Evolutionary conservation across 2,113 vertebrate species (phyloP), one percentile per base, ranked within the genome.

Genomic region (Lophius piscatorius): DNA sequence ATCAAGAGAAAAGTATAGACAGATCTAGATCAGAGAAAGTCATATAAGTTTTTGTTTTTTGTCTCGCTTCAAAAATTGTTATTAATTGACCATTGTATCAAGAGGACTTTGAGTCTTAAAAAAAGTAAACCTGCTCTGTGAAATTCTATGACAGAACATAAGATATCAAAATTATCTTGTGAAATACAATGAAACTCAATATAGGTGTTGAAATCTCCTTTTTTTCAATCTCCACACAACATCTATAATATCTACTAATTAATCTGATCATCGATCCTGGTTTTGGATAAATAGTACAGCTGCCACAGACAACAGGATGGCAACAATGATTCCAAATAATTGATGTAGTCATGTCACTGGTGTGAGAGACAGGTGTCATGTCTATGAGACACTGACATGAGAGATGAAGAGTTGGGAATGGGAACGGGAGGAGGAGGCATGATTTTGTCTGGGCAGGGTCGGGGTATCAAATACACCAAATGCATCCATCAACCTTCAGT

Each of bases 361-460:
- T 60, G 58, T 75, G 71, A 84, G 67, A 74, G 80, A 70, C 76
- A 68, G 63, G 70, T 64, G 69, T 74, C 72, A 77, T 75, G 76
- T 82, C 60, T n/a, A 52, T 61, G 65, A 80, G 52, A 81, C 70
- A 74, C 58, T 64, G 66, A 85, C 69, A 81, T 81, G 75, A 75
- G 76, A 77, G 82, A 81, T 45, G 62, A 72, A 71, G 64, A 77
- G 50, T 63, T 51, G 38, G 28, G 63, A 35, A 40, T 45, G 34
- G 22, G 52, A 34, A 63, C 29, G 40, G 52, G 36, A 54, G 35
- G 64, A 52, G 59, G 46, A 46, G 70, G 69, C 44, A 63, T 76
- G 62, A 73, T 57, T 54, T 62, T 47, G 18, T 44, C 46, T 64
- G 49, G 29, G 47, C 21, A 46, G 45, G 57, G 56, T 46, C 1